Conservation (phyloP, 2,113 vertebrate species). For the Lagopus muta region DNA sequence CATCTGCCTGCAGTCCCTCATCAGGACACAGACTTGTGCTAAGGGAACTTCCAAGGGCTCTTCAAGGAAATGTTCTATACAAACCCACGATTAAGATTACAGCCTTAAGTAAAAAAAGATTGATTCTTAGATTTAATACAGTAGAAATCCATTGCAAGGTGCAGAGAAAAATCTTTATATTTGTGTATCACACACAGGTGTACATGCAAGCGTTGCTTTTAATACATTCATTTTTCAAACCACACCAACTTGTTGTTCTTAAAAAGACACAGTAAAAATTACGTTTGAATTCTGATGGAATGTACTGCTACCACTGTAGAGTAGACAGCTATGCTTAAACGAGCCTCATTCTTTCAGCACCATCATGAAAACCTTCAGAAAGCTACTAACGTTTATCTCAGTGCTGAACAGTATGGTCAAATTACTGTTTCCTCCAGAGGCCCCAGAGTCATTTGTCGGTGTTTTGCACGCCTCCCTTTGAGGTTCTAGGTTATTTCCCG, state of each 20-base stretch:
- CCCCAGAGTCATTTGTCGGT: accelerated
- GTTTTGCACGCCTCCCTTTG: background rate
- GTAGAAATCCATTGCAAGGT: background rate
- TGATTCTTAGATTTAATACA: background rate
- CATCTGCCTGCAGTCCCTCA: background rate
- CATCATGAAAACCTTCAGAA: background rate
- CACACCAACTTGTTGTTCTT: background rate
- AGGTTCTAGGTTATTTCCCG: background rate
- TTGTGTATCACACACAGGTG: background rate
- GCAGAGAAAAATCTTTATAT: background rate
- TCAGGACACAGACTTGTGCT: background rate
- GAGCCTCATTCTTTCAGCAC: background rate
- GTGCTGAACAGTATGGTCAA: background rate
- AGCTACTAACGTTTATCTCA: background rate
- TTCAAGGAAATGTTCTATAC: background rate
- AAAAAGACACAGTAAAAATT: background rate
- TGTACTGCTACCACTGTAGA: background rate
- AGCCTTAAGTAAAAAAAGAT: background rate
- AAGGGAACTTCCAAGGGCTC: background rate
- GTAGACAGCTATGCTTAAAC: accelerated
- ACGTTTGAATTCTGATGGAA: background rate
- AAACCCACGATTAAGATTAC: background rate
- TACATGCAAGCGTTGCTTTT: background rate
- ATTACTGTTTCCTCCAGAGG: background rate
- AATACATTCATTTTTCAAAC: background rate